Evolutionary conservation across 2,113 vertebrate genomes (phyloP).

Genomic region (Tachycineta bicolor): DNA sequence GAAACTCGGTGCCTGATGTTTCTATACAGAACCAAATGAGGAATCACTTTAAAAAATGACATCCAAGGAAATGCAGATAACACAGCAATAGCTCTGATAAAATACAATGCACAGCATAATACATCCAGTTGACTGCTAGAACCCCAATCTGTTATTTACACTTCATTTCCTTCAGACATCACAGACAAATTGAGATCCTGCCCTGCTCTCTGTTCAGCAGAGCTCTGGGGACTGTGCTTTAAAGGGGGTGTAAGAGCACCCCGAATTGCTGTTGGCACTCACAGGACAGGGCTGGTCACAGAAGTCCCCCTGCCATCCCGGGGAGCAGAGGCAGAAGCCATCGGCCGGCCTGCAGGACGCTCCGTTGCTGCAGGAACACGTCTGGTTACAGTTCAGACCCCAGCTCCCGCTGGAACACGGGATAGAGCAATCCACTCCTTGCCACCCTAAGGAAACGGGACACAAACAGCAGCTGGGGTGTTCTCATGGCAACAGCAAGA

Average conservation of each 20-base stretch:
- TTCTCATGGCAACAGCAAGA: background rate
- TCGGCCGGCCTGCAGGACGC: slow-evolving; percentile 88
- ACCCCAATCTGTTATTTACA: background rate
- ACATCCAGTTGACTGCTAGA: background rate
- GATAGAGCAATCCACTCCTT: slow-evolving; percentile 90
- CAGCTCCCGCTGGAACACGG: slow-evolving; percentile 89
- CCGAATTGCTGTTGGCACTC: slow-evolving; percentile 51
- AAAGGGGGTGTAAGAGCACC: background rate
- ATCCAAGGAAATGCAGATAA: background rate
- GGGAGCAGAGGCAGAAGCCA: slow-evolving; percentile 87
- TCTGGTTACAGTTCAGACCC: slow-evolving; percentile 92
- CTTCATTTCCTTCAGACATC: background rate
- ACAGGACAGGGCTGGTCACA: slow-evolving; percentile 90
- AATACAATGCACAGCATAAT: slow-evolving; percentile 8
- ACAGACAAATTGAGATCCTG: background rate
- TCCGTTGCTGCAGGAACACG: slow-evolving; percentile 85
- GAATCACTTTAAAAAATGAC: slow-evolving; percentile 31
- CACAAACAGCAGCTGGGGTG: background rate
- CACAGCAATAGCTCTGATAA: background rate
- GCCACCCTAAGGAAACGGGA: slow-evolving; percentile 83
- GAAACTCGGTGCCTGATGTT: background rate
- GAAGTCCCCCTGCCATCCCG: slow-evolving; percentile 89
- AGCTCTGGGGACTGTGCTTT: background rate
- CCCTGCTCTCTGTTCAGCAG: background rate
- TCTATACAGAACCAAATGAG: background rate